Conservation (phyloP, 2,113 vertebrate genomes). For the Catharus minimus region DNA sequence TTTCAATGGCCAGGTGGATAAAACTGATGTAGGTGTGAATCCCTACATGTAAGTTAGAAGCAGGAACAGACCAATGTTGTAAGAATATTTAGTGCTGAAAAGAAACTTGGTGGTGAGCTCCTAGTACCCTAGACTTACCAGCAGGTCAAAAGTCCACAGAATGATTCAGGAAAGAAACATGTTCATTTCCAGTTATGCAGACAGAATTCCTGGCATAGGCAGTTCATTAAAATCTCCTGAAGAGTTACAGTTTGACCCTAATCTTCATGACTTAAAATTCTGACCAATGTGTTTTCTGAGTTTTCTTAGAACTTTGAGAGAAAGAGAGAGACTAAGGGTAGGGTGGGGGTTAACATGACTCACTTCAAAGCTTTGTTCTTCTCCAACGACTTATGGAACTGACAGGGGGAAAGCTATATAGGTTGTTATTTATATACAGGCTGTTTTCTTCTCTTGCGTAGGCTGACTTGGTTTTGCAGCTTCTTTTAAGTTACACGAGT, state of each 20-base stretch:
- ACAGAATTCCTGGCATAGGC: not conserved
- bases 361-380: conserved; percentile 37
- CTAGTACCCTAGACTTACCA: not conserved
- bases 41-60: not conserved
- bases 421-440: conserved; percentile 42
- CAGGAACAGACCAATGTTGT: not conserved
- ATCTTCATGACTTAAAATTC: not conserved
- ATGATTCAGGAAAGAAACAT: not conserved
- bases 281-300: not conserved
- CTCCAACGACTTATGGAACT: conserved; percentile 1
- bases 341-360: not conserved
- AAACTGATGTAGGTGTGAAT: not conserved
- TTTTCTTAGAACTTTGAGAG: not conserved
- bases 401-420: not conserved
- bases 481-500: not conserved
- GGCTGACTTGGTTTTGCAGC: not conserved
- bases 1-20: not conserved
- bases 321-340: not conserved
- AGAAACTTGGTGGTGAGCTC: not conserved
- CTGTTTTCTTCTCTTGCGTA: conserved; percentile 18
- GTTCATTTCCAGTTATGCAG: not conserved
- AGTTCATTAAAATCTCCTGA: not conserved
- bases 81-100: not conserved
- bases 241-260: not conserved
- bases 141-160: not conserved